Conservation (phyloP, 2,113 vertebrate species). For the Taxidea taxus region DNA sequence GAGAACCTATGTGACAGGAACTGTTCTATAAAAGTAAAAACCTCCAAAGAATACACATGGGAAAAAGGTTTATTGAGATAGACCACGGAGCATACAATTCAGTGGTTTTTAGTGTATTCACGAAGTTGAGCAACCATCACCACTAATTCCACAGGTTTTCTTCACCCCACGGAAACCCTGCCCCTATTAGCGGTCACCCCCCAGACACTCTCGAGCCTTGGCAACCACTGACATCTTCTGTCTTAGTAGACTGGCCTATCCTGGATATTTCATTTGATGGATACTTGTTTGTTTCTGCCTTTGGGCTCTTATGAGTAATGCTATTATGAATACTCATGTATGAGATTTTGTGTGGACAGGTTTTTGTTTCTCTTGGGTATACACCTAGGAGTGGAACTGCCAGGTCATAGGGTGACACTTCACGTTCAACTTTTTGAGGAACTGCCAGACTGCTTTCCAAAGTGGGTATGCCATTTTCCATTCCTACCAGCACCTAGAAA, state of each 20-base stretch:
- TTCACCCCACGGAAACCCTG: background rate
- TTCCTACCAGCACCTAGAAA: background rate
- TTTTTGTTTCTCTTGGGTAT: background rate
- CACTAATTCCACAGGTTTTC: background rate
- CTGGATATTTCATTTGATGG: background rate
- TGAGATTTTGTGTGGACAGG: background rate
- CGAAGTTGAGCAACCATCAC: background rate
- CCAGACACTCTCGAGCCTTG: background rate
- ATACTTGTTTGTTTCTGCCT: background rate
- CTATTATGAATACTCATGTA: background rate
- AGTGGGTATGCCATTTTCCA: background rate
- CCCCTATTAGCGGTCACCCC: fast-evolving
- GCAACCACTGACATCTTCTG: background rate
- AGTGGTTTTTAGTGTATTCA: background rate
- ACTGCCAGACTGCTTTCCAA: background rate
- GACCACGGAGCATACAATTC: background rate
- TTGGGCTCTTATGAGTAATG: background rate
- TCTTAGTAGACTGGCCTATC: background rate
- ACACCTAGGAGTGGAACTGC: background rate
- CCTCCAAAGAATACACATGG: background rate
- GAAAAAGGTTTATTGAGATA: background rate
- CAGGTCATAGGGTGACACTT: background rate
- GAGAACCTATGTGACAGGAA: background rate
- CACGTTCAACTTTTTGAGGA: background rate
- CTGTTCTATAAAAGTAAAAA: background rate